Evolutionary conservation across 2,797 vertebrate species (phyloP).

Genomic region (Crocodylus rhombifer): DNA sequence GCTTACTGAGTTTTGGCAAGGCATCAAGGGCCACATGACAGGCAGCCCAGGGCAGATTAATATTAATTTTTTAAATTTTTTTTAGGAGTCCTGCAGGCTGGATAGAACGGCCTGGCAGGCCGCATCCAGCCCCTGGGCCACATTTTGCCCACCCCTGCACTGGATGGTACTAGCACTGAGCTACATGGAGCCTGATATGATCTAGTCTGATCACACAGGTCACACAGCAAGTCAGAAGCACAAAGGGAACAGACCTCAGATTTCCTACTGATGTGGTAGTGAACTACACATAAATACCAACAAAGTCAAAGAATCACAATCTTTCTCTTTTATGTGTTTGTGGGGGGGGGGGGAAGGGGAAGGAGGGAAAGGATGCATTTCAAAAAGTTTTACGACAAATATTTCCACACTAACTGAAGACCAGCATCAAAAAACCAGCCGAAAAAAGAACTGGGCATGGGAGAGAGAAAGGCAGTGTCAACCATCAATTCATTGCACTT

Average conservation of each 20-base stretch:
- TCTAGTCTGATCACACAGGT: background rate
- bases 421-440: background rate
- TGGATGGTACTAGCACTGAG: background rate
- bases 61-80: too few relatives aligned
- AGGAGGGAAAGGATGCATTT: background rate
- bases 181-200: background rate
- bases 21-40: too few relatives aligned
- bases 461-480: accelerated
- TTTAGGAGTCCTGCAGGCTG: too few relatives aligned
- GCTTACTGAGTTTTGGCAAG: too few relatives aligned
- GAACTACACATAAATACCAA: background rate
- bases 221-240: background rate
- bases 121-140: too few relatives aligned
- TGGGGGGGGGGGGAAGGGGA: background rate
- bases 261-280: background rate
- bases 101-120: too few relatives aligned
- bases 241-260: background rate
- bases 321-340: background rate
- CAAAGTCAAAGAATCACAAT: background rate
- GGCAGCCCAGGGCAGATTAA: too few relatives aligned
- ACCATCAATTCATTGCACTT: background rate
- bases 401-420: background rate
- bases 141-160: too few relatives aligned
- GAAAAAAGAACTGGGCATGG: background rate
- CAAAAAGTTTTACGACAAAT: accelerated